Base-by-base conservation (phyloP, 23 tunicate species). In the Phallusia fumigata region DNA sequence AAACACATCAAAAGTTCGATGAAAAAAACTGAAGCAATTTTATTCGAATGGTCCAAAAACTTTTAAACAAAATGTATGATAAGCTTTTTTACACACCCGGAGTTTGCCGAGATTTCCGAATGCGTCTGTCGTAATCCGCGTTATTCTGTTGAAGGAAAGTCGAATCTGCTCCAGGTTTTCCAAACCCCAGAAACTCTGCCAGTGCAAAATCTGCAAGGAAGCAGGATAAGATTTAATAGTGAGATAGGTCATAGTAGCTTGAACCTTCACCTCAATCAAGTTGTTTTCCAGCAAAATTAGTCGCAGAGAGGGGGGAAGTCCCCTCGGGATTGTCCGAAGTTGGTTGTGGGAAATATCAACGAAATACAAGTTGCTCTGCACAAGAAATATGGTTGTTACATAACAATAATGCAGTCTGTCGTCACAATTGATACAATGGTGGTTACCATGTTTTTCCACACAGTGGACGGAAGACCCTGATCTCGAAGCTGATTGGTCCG, bases 161-260 rank as follows among this genome's bases (percentile, higher is more conserved):
- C 69, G 11, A 13, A 58, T 58, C 28, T 58, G 69, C 28, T 58
- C 69, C 26, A 58, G 16, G 13, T 58, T 58, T 1, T 24, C 28
- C 69, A 58, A 58, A 58, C 69, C 69, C 69, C 69, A 58, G 69
- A 58, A 58, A 58, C 69, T 58, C 28, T 58, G 69, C 69, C 69
- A 58, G 28, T 58, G 69, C 69, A 58, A 16, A 5, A 40, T 10
- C 47, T 40, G 5, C 10, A 40, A 40, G 10, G 8, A 40, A 10
- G 47, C 8, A 3, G 10, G 10, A 10, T 5, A 40, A 40, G 10
- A 40, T 40, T 40, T 3, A 40, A 40, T 40, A n/a, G 58, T 51
- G 15, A 51, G 58, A 13, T 51, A 18, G 15, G 15, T 15, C 58
- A 51, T 51, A 13, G 18, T 51, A 51, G 18, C 18, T 51, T 51